These are phyloP conservation scores for Episyrphus balteatus DNA, from an alignment of 1,140 invertebrate species.

Conservation along the genomic window DNA sequence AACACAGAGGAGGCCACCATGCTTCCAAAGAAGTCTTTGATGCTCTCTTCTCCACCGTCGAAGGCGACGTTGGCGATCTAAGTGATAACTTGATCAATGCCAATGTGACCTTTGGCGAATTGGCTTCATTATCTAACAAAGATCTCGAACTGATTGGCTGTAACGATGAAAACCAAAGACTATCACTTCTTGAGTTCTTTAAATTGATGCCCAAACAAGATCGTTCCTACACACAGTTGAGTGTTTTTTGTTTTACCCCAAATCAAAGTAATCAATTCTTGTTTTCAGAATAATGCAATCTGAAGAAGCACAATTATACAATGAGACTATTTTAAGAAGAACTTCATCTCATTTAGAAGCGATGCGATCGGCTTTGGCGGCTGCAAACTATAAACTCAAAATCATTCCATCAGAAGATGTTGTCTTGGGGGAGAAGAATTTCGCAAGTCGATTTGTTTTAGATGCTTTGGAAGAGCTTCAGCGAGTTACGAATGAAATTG, in stretches of 20 bases:
- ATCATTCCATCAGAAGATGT: slow-evolving; percentile 27
- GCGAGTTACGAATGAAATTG: slow-evolving; percentile 19
- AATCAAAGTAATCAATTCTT: background rate
- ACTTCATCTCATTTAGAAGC: slow-evolving; percentile 19
- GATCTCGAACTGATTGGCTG: slow-evolving; percentile 26
- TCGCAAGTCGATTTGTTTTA: slow-evolving; percentile 29
- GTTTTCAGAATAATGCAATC: slow-evolving; percentile 11
- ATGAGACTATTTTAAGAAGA: slow-evolving; percentile 22
- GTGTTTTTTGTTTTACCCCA: too few relatives aligned
- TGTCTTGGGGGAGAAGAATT: slow-evolving; percentile 28
- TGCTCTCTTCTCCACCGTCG: too few relatives aligned
- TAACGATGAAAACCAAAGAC: slow-evolving; percentile 8
- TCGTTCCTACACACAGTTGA: slow-evolving; percentile 17
- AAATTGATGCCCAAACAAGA: slow-evolving; percentile 21
- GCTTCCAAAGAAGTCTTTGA: too few relatives aligned
- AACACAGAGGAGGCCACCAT: too few relatives aligned
- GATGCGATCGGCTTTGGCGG: slow-evolving; percentile 20
- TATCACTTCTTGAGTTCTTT: slow-evolving; percentile 16
- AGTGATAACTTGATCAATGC: too few relatives aligned
- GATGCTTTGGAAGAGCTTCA: slow-evolving; percentile 23
- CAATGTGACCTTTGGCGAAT: slow-evolving; percentile 17
- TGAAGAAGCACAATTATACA: slow-evolving; percentile 14
- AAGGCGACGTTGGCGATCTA: too few relatives aligned
- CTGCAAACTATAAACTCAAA: slow-evolving; percentile 27
- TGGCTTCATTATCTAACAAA: slow-evolving; percentile 17